phyloP scores from a whole-genome alignment of 2,113 vertebrate genomes.

The Ovibos moschatus region DNA sequence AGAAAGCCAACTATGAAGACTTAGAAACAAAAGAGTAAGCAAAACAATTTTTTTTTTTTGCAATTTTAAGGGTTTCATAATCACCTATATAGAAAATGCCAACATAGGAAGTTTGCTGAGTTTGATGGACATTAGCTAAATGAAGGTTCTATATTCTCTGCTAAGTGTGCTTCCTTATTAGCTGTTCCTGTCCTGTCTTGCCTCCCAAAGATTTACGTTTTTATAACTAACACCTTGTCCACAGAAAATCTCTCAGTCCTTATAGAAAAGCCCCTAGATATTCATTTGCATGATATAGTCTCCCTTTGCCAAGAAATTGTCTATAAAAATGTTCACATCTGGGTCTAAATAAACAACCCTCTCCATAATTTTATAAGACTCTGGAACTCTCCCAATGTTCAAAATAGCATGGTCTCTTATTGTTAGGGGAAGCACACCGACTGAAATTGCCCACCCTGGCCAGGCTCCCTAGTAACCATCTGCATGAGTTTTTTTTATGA shows the following conservation, averaged over 20 bases:
- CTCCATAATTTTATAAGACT: conserved; percentile 50
- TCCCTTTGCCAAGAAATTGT: neutral
- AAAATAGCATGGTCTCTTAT: neutral
- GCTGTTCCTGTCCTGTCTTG: neutral
- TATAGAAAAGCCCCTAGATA: neutral
- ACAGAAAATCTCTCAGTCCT: neutral
- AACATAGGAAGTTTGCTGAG: neutral
- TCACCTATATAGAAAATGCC: neutral
- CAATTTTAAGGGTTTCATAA: neutral
- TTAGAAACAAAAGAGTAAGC: neutral
- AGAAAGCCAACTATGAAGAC: neutral
- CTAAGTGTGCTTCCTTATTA: neutral
- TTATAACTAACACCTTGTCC: neutral
- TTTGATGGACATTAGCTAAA: neutral
- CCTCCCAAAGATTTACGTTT: neutral
- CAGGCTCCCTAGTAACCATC: neutral
- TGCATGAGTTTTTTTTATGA: neutral
- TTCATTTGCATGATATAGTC: neutral
- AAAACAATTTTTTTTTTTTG: neutral
- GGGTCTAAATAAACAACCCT: neutral
- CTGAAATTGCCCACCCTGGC: neutral
- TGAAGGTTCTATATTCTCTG: neutral
- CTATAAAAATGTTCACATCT: neutral
- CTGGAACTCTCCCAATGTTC: conserved; percentile 23
- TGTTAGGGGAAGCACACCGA: neutral